These are phyloP conservation scores for Melanargia galathea DNA, from an alignment of 2,888 invertebrate species.

Conservation along the genomic window DNA sequence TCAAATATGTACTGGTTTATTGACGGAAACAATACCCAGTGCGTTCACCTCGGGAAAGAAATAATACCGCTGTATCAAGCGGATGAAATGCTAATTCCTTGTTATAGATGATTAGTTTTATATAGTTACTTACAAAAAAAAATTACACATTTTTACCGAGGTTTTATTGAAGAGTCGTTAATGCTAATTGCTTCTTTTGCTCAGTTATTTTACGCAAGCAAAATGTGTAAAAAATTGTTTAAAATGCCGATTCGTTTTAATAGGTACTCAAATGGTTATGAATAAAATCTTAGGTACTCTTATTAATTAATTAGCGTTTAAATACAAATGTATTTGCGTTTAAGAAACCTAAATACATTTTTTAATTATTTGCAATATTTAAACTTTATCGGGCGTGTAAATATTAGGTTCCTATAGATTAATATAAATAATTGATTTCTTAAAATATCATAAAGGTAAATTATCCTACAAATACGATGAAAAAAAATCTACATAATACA, in stretches of 20 bases:
- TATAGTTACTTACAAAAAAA: slow-evolving; percentile 24
- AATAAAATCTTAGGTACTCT: too few relatives aligned
- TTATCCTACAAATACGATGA: neutral
- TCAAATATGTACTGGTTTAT: slow-evolving; percentile 37
- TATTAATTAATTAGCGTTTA: too few relatives aligned
- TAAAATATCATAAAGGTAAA: too few relatives aligned
- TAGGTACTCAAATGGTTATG: too few relatives aligned
- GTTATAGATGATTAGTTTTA: slow-evolving; percentile 36
- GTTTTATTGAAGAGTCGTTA: slow-evolving; percentile 2
- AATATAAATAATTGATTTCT: too few relatives aligned
- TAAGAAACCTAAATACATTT: too few relatives aligned
- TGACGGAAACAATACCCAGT: slow-evolving; percentile 63
- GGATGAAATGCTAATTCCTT: slow-evolving; percentile 37
- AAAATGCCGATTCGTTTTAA: too few relatives aligned
- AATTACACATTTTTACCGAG: neutral
- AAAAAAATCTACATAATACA: neutral
- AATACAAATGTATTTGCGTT: too few relatives aligned
- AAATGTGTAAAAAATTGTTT: too few relatives aligned
- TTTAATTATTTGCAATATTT: too few relatives aligned
- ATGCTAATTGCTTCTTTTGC: neutral
- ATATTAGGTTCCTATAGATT: too few relatives aligned
- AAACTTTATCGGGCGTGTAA: too few relatives aligned
- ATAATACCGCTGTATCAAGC: slow-evolving; percentile 32
- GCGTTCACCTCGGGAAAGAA: slow-evolving; percentile 54
- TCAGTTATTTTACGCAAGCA: neutral